Base-by-base conservation (phyloP, 2,797 vertebrate species). In the Menidia menidia region DNA sequence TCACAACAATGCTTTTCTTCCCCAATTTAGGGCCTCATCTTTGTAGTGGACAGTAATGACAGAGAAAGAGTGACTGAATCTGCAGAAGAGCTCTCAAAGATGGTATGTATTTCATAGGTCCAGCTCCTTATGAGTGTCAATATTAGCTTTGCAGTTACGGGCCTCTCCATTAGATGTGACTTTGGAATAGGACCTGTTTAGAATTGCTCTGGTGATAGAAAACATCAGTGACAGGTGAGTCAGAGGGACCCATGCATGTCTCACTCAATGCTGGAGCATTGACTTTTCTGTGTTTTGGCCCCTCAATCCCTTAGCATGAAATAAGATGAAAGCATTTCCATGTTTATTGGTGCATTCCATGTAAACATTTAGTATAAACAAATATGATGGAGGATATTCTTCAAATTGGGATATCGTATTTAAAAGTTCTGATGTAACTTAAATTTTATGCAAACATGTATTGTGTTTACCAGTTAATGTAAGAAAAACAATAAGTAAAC, bases 11-110 rank as follows among this genome's bases (percentile, higher is more conserved):
- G 1, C 0, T 57, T 0, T 50, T 44, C 47, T 48, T 64, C n/a
- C 13, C 1, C 5, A 8, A 43, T 71, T 4, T 73, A 97, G 96
- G 96, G 96, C 64, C 94, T 97, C 77, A 97, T 97, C 92, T 97
- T 97, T 33, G 96, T 97, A 70, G 96, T 97, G 83, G 96, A 97
- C 93, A 97, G 96, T 81, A 97, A 97, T 2, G 96, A 97, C 90
- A 86, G 95, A 61, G 96, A 97, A 85, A 87, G 96, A 82, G 94
- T 96, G 71, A 82, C 93, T 10, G 96, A 97, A 75, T 95, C 96
- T 48, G 90, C 94, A 0, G 96, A 97, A 0, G 96, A 97, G 73
- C 95, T 97, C 35, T 82, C 93, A 64, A 97, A 96, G 91, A 97
- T 97, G 96, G 96, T 97, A 75, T 32, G 93, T 77, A 59, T 52